Conservation (phyloP, 2,888 invertebrate genomes). For the Pseudoips prasinana region DNA sequence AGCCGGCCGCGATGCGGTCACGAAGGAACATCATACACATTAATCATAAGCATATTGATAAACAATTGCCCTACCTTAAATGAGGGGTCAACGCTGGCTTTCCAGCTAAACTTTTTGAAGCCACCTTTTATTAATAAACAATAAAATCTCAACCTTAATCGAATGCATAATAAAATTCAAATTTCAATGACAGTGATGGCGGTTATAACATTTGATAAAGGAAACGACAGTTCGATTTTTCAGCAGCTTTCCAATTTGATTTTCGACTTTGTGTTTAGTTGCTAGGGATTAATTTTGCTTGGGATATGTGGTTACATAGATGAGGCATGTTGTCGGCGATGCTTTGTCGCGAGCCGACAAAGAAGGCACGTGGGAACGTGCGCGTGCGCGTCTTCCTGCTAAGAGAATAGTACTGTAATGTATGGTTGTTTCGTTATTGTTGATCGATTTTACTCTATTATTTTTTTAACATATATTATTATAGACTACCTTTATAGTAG, state of each 20-base stretch:
- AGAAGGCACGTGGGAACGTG: slow-evolving; percentile 76
- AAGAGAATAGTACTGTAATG: slow-evolving; percentile 57
- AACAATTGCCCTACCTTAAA: slow-evolving; percentile 80
- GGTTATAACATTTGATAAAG: slow-evolving; percentile 32
- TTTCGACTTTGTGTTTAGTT: slow-evolving; percentile 15
- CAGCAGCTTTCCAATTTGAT: slow-evolving; percentile 27
- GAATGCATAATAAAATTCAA: slow-evolving; percentile 5
- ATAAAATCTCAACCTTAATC: slow-evolving; percentile 26
- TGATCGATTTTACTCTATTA: slow-evolving; percentile 57
- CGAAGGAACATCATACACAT: slow-evolving; percentile 65
- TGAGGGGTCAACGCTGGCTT: slow-evolving; percentile 67
- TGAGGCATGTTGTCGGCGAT: slow-evolving; percentile 65
- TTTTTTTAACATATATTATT: slow-evolving; percentile 37
- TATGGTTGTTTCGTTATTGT: slow-evolving; percentile 61
- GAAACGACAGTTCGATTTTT: slow-evolving; percentile 48
- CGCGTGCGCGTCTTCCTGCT: slow-evolving; percentile 66
- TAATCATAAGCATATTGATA: slow-evolving; percentile 77
- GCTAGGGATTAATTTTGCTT: slow-evolving; percentile 37
- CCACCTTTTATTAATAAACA: slow-evolving; percentile 4
- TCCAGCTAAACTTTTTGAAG: slow-evolving; percentile 35
- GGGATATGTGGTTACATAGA: slow-evolving; percentile 38
- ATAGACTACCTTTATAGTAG: slow-evolving; percentile 14
- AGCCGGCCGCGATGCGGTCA: slow-evolving; percentile 57
- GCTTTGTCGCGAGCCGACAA: slow-evolving; percentile 79
- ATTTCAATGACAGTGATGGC: slow-evolving; percentile 13